Conservation (phyloP, 2,888 invertebrate species). For the Platycheirus rosarum region DNA sequence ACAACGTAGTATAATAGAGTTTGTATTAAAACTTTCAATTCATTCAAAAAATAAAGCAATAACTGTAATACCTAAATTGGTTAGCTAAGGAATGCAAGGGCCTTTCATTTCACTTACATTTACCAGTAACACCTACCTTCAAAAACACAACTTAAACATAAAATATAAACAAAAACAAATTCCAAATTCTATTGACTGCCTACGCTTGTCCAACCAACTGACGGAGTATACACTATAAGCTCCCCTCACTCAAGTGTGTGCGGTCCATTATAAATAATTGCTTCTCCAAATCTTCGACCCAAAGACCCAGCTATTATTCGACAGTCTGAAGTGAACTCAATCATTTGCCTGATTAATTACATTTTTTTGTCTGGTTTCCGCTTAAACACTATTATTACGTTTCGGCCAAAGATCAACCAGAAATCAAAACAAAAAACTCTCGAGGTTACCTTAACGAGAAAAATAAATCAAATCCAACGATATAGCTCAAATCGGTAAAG, state of each 20-base stretch:
- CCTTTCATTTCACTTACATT: no score
- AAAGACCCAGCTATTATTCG: slow-evolving; percentile 27
- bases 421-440: not conserved
- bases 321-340: slow-evolving; percentile 49
- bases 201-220: slow-evolving; percentile 22
- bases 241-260: slow-evolving; percentile 1
- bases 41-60: no score
- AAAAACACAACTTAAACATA: not conserved
- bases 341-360: slow-evolving; percentile 47
- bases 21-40: no score
- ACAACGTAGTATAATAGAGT: no score
- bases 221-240: slow-evolving; percentile 24
- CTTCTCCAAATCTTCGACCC: not conserved
- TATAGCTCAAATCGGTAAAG: slow-evolving; percentile 5
- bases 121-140: no score
- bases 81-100: no score
- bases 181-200: slow-evolving; percentile 6
- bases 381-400: not conserved
- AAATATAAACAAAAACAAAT: not conserved
- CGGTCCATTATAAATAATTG: slow-evolving; percentile 24
- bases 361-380: slow-evolving; percentile 39
- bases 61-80: no score
- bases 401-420: slow-evolving; percentile 4
- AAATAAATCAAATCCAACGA: slow-evolving; percentile 9
- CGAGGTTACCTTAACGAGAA: slow-evolving; percentile 20